Percentiles rank a stretch among this genome's conserved stretches.
Conservation (phyloP, 2,888 invertebrate genomes). For the Cryptops parisi region DNA sequence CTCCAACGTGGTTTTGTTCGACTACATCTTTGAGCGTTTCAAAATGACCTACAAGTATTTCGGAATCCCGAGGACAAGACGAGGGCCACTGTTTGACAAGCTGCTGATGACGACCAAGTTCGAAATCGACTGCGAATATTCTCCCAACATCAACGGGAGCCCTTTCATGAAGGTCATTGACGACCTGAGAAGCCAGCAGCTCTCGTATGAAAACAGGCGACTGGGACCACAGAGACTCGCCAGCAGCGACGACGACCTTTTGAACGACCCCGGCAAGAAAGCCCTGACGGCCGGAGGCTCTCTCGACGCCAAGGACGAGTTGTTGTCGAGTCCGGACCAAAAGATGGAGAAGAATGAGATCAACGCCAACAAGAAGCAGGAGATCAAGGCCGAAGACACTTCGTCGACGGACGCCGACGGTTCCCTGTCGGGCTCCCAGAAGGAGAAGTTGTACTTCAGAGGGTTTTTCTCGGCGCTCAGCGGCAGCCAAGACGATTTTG, state of each 20-base stretch:
- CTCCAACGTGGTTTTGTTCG: slow-evolving; percentile 32
- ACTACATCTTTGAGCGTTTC: slow-evolving; percentile 36
- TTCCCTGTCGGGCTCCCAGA: neutral
- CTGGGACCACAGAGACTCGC: neutral
- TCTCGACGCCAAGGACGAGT: neutral
- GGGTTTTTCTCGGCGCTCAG: neutral
- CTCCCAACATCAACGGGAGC: neutral
- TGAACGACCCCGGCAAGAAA: neutral
- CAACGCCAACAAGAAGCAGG: neutral
- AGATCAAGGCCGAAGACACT: no score
- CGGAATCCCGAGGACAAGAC: slow-evolving; percentile 30
- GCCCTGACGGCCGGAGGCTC: neutral
- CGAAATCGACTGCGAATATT: neutral
- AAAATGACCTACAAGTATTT: slow-evolving; percentile 36
- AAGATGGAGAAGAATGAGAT: neutral
- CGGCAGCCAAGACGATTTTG: neutral
- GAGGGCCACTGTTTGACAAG: slow-evolving; percentile 29
- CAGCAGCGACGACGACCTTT: neutral
- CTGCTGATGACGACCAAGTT: slow-evolving; percentile 12
- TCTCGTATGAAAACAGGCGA: neutral
- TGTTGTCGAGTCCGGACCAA: neutral
- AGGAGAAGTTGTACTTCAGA: neutral
- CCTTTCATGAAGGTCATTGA: neutral
- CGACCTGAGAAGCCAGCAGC: neutral
- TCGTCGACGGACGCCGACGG: neutral